Evolutionary conservation across 2,113 vertebrate species (phyloP).

Genomic region (Anarhynchus alexandrinus): DNA sequence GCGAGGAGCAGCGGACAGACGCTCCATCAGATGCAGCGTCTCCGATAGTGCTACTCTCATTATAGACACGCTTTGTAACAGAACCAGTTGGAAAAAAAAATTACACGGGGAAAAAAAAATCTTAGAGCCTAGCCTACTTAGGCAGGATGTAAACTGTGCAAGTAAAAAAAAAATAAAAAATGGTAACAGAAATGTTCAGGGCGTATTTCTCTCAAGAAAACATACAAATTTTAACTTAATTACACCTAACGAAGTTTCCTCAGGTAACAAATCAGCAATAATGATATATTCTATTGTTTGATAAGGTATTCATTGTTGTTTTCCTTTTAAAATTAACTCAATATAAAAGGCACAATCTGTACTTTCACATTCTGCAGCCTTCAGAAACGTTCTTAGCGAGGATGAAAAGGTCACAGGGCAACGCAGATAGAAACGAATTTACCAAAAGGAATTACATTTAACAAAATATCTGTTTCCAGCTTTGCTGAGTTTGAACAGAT

Average conservation of each 20-base stretch:
- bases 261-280: neutral
- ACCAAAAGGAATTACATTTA: slow-evolving; percentile 30
- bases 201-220: neutral
- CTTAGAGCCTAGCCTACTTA: neutral
- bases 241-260: neutral
- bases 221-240: neutral
- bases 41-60: rapidly evolving
- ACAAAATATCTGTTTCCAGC: slow-evolving; percentile 60
- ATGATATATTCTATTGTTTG: neutral
- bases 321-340: neutral
- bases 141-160: neutral
- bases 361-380: neutral
- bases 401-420: neutral
- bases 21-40: neutral
- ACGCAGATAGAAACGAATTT: neutral
- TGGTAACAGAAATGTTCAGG: neutral
- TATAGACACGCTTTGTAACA: rapidly evolving
- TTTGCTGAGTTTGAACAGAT: slow-evolving; percentile 41
- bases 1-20: neutral
- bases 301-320: neutral
- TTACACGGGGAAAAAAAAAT: neutral
- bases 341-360: neutral
- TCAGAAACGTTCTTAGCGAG: neutral
- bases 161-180: neutral
- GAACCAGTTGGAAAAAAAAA: neutral